These are phyloP conservation scores for Carassius gibelio DNA, from an alignment of 2,113 vertebrate genomes.

Conservation along the genomic window DNA sequence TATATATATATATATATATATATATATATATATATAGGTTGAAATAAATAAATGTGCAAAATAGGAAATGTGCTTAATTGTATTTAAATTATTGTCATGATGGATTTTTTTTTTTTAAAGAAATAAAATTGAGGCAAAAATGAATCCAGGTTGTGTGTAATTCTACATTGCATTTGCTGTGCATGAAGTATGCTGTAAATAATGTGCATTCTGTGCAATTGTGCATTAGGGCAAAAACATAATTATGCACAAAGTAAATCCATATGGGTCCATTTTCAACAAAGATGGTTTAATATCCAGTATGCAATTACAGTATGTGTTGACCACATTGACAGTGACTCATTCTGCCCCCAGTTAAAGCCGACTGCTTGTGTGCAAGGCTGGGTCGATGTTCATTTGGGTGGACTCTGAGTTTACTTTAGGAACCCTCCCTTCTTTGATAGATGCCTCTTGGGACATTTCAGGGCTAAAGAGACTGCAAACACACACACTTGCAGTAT, in stretches of 20 bases:
- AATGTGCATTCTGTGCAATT: background rate
- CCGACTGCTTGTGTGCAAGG: conserved; percentile 4
- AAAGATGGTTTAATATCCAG: background rate
- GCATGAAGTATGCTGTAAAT: background rate
- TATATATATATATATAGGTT: background rate
- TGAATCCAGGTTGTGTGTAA: background rate
- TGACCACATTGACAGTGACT: conserved; percentile 10
- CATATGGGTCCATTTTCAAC: background rate
- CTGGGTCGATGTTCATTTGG: background rate
- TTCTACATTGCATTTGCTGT: background rate
- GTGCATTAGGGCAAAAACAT: background rate
- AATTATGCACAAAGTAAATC: background rate
- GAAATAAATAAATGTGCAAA: too few species aligned
- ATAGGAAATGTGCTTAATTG: background rate
- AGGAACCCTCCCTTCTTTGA: conserved; percentile 15
- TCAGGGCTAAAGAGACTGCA: background rate
- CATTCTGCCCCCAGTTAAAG: conserved; percentile 25
- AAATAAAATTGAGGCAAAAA: background rate
- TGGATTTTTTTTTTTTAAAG: background rate
- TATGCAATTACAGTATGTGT: conserved; percentile 12
- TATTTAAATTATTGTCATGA: background rate
- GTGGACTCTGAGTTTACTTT: conserved; percentile 33
- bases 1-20: background rate
- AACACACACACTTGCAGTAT: background rate
- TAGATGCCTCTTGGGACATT: conserved; percentile 5